Conservation (phyloP, 2,888 invertebrate genomes). For the Periphyllus acericola region DNA sequence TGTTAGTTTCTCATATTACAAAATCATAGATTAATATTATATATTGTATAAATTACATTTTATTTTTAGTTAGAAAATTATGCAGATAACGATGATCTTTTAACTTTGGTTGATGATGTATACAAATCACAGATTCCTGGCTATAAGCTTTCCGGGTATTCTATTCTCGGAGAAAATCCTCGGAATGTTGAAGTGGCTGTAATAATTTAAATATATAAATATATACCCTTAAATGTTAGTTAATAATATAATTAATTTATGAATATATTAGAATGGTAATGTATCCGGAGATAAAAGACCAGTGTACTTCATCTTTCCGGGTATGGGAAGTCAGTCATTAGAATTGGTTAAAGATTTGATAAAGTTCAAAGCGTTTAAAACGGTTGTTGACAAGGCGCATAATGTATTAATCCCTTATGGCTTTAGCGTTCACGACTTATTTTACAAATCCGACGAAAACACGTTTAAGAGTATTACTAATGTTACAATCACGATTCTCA, state of each 20-base stretch:
- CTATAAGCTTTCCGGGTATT: conserved; percentile 65
- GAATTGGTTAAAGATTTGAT: conserved; percentile 77
- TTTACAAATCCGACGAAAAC: conserved; percentile 50
- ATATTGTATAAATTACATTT: not conserved
- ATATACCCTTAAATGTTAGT: not conserved
- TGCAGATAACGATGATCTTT: conserved; percentile 63
- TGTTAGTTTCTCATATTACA: conserved; percentile 53
- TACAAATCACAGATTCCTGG: conserved; percentile 66
- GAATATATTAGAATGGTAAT: conserved; percentile 19
- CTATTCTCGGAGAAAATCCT: conserved; percentile 43
- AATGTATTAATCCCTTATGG: conserved; percentile 72
- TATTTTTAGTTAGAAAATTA: conserved; percentile 18
- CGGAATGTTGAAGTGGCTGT: conserved; percentile 40
- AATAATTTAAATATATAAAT: not conserved
- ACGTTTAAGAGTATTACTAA: conserved; percentile 36
- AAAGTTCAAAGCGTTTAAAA: conserved; percentile 75
- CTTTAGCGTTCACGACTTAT: conserved; percentile 66
- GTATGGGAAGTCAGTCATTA: conserved; percentile 81
- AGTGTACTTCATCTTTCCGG: conserved; percentile 77
- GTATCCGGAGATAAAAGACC: conserved; percentile 65
- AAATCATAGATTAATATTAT: not conserved
- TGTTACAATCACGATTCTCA: conserved; percentile 74
- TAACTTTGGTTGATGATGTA: conserved; percentile 66
- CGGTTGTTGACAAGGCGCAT: conserved; percentile 73
- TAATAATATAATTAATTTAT: not conserved